Conservation (phyloP, 2,888 invertebrate genomes). For the Brenthis daphne region DNA sequence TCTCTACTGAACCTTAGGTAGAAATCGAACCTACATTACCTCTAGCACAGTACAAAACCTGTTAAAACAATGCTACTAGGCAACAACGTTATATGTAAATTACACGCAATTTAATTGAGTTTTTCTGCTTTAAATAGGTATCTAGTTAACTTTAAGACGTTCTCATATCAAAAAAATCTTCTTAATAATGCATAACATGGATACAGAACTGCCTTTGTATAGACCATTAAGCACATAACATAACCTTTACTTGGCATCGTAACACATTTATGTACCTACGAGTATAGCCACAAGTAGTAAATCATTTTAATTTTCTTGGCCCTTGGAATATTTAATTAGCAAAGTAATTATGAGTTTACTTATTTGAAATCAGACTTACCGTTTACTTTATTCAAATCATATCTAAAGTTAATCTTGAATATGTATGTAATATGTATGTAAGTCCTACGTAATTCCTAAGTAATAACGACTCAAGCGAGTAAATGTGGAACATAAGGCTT, state of each 20-base stretch:
- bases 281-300: neutral
- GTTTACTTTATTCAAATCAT: no score
- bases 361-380: neutral
- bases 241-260: constrained; percentile 6
- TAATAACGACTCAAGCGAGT: no score
- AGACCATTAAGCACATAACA: neutral
- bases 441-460: no score
- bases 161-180: constrained; percentile 1
- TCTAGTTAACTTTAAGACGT: neutral
- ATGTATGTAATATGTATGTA: no score
- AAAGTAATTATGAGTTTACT: neutral
- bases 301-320: constrained; percentile 3
- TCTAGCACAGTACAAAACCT: no score
- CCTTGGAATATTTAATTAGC: neutral
- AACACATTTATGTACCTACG: neutral
- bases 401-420: no score
- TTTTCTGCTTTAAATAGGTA: neutral
- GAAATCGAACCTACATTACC: no score
- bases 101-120: constrained; percentile 3
- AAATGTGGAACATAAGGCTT: no score
- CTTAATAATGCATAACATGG: constrained; percentile 2
- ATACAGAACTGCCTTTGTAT: constrained; percentile 1
- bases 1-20: no score
- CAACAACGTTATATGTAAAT: neutral
- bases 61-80: no score